These are phyloP conservation scores for Glaucomys volans DNA, from an alignment of 2,113 vertebrate species.

Conservation along the genomic window DNA sequence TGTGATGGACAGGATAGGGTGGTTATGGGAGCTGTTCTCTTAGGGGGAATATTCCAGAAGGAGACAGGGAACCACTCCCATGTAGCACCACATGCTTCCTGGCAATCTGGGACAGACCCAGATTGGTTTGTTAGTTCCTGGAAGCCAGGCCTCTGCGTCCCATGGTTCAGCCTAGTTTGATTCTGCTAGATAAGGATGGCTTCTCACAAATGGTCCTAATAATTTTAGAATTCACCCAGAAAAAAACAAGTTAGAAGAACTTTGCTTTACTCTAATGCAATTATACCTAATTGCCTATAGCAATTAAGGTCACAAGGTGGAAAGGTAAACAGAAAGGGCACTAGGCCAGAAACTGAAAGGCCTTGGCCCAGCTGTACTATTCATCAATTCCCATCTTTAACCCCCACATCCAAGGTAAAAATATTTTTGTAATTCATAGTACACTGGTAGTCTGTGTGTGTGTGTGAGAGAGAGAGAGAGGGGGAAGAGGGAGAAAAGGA, in stretches of 20 bases:
- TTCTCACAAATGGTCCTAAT: too few species aligned
- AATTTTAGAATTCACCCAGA: constrained; percentile 2
- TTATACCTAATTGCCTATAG: not conserved
- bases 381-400: not conserved
- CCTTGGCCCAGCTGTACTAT: not conserved
- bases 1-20: too few species aligned
- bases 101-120: too few species aligned
- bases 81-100: too few species aligned
- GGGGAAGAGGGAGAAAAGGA: not conserved
- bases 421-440: not conserved
- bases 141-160: too few species aligned
- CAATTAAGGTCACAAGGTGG: not conserved
- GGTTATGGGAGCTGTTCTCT: too few species aligned
- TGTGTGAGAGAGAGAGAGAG: not conserved
- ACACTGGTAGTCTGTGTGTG: not conserved
- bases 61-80: too few species aligned
- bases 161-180: too few species aligned
- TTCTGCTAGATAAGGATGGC: too few species aligned
- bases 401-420: constrained; percentile 14
- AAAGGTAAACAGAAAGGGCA: not conserved
- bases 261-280: constrained; percentile 35
- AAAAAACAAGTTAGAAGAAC: constrained; percentile 23
- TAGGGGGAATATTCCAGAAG: too few species aligned
- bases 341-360: not conserved
- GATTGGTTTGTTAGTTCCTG: too few species aligned